Base-by-base conservation (phyloP, 2,888 invertebrate genomes). In the Orthonevra nobilis region DNA sequence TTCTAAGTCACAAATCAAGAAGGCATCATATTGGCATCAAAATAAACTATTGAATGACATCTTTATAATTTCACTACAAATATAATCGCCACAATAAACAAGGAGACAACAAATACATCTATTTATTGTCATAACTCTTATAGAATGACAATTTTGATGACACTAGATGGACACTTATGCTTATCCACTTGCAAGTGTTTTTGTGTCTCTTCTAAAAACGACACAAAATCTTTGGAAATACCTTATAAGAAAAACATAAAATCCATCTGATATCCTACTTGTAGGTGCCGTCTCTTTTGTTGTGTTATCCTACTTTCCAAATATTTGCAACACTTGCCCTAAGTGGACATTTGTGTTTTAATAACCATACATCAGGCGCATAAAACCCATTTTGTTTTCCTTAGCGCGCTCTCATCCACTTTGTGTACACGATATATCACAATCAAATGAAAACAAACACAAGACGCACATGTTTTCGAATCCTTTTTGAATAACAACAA, bases 381-480 rank as follows among this genome's bases (percentile, higher is more conserved):
- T 19, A 38, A 56, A 28, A 28, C 34, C 23, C 50, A 28, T 50
- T 26, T 26, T 26, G 38, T 36, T 28, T 42, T 52, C 42, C 9
- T 64, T 42, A 10, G 54, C 32, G 19, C 58, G 32, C 58, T 48
- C 38, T 20, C 26, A 7, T 40, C 34, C 56, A 44, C 58, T 70
- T 52, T 72, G 28, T 77, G 56, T 42, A 61, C 48, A 72, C 66
- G 46, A 73, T 73, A 79, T 68, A 73, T 79, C 72, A 68, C 44
- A 79, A 68, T 73, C 66, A 79, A 68, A 73, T 36, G 32, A 73
- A 68, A 79, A 79, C 68, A 72, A 79, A 72, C 72, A 63, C 6
- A 73, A 50, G 68, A 46, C 73, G 73, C 79, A 79, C 79, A 73
- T 79, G 73, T 72, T 68, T 72, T 56, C 17, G 48, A 20, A n/a